These are phyloP conservation scores for Chaenogobius annularis DNA, from an alignment of 2,113 vertebrate species.

Conservation along the genomic window DNA sequence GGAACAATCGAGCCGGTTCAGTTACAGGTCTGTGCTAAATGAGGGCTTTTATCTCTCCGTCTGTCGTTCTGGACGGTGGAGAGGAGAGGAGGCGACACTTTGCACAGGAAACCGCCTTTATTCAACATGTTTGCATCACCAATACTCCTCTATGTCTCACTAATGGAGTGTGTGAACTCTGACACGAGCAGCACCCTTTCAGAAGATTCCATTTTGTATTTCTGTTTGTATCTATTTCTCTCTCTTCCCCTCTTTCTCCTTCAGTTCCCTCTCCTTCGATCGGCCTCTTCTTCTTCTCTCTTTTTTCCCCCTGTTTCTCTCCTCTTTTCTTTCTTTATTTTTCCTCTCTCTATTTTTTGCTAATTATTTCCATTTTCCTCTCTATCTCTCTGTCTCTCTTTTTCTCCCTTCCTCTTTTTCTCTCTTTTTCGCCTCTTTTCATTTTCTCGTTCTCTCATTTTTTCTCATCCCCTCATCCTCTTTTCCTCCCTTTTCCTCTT, in stretches of 20 bases:
- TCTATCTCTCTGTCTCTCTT: too few species aligned
- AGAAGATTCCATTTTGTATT: too few species aligned
- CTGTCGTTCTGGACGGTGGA: neutral
- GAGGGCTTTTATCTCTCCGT: neutral
- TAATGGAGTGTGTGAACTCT: neutral
- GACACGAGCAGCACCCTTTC: neutral
- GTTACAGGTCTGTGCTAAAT: neutral
- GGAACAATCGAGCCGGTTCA: constrained; percentile 2
- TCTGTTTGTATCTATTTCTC: neutral
- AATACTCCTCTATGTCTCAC: neutral
- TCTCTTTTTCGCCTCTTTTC: neutral
- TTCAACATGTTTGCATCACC: neutral
- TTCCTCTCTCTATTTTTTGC: neutral
- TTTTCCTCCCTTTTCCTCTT: neutral
- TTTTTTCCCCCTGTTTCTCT: too few species aligned
- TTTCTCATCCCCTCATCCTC: too few species aligned
- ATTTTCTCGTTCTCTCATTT: too few species aligned
- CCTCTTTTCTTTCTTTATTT: neutral
- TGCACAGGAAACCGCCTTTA: neutral
- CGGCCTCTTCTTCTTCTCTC: too few species aligned
- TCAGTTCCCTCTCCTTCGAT: too few species aligned
- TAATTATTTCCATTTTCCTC: too few species aligned
- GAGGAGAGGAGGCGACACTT: neutral
- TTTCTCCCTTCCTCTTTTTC: neutral
- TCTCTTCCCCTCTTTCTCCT: too few species aligned